These are phyloP conservation scores for Tachycineta bicolor DNA, from an alignment of 2,113 vertebrate species.

Conservation along the genomic window DNA sequence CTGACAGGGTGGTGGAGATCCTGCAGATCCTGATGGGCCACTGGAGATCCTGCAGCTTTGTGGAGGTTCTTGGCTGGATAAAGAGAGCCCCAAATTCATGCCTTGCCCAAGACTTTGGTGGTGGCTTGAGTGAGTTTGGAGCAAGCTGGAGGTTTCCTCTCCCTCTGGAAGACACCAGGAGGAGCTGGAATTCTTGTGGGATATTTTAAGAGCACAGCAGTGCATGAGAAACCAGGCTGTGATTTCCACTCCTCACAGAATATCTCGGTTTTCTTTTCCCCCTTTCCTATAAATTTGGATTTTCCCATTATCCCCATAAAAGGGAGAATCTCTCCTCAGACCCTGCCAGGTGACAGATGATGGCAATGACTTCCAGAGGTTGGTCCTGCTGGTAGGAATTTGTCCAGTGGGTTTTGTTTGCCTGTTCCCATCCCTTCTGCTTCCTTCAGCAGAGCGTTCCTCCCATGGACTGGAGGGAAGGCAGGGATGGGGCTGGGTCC, in stretches of 20 bases:
- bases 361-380: not conserved
- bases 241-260: not conserved
- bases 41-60: not conserved
- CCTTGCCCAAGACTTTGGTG: not conserved
- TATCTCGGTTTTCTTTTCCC: fast-evolving
- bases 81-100: not conserved
- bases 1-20: too few relatives aligned
- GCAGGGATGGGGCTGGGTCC: not conserved
- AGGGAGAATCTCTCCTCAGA: not conserved
- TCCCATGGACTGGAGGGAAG: fast-evolving
- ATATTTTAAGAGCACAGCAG: not conserved
- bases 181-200: not conserved
- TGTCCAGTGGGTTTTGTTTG: not conserved
- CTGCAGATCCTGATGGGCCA: not conserved
- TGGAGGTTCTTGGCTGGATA: not conserved
- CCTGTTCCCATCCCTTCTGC: not conserved
- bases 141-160: not conserved
- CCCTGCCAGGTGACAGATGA: not conserved
- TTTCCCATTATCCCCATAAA: not conserved
- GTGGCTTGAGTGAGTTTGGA: not conserved
- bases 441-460: not conserved
- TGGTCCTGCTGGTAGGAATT: not conserved
- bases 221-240: not conserved
- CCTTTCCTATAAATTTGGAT: not conserved
- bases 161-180: not conserved